Percentiles rank a stretch among this genome's conserved stretches.
Evolutionary conservation across 2,113 vertebrate species (phyloP).

Genomic region (Neodon shergylaensis): DNA sequence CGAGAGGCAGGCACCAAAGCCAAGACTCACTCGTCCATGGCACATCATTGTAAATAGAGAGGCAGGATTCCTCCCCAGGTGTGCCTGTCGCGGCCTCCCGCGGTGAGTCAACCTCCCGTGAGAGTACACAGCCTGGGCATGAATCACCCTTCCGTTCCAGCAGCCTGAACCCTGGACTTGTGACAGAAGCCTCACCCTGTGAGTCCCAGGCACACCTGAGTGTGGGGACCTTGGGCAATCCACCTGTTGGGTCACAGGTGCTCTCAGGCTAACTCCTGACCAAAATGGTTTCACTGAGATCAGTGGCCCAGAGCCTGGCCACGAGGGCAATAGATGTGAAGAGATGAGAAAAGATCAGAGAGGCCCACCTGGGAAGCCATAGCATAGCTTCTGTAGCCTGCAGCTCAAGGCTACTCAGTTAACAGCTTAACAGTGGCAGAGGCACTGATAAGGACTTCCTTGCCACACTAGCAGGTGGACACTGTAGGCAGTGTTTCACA

Average conservation of each 20-base stretch:
- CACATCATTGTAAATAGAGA: not conserved
- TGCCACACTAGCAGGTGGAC: not conserved
- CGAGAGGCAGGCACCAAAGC: not conserved
- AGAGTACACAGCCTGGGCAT: not conserved
- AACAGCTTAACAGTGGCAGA: not conserved
- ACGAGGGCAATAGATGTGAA: not conserved
- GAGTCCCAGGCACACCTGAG: not conserved
- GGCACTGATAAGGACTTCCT: not conserved
- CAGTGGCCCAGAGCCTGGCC: not conserved
- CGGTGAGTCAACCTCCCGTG: slow-evolving; percentile 59
- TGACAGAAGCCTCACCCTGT: slow-evolving; percentile 10
- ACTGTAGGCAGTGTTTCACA: not conserved
- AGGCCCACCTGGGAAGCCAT: not conserved
- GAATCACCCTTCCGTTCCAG: slow-evolving; percentile 44
- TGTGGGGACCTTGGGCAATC: not conserved
- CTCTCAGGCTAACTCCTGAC: not conserved
- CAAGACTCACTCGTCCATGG: not conserved
- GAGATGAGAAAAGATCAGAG: not conserved
- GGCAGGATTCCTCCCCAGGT: not conserved
- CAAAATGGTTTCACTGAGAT: not conserved
- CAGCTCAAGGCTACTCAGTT: not conserved
- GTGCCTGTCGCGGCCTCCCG: not conserved
- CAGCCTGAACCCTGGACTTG: not conserved
- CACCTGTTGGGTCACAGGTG: not conserved
- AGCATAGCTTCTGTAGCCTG: not conserved